phyloP scores from a whole-genome alignment of 2,888 invertebrate genomes.

The Dilophus febrilis region DNA sequence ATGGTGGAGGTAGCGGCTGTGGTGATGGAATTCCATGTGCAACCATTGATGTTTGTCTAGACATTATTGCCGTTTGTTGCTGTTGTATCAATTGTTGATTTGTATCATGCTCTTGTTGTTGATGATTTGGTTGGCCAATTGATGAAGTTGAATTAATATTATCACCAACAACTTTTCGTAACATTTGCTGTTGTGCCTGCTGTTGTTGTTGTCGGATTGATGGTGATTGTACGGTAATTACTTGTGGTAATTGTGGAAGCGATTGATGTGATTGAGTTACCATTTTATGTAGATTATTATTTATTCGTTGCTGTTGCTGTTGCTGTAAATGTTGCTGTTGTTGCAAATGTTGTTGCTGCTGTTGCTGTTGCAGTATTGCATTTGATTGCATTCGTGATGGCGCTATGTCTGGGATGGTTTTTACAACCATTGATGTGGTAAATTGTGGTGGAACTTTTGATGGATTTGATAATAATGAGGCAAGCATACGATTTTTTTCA shows the following conservation, averaged over 20 bases:
- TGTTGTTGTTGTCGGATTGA: slow-evolving; percentile 30
- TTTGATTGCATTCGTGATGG: slow-evolving; percentile 12
- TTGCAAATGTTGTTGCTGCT: slow-evolving; percentile 12
- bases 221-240: slow-evolving; percentile 12
- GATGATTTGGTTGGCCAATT: too few species aligned
- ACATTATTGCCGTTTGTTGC: slow-evolving; percentile 20
- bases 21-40: not conserved
- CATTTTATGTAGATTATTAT: slow-evolving; percentile 15
- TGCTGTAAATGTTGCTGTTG: slow-evolving; percentile 21
- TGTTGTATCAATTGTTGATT: slow-evolving; percentile 9
- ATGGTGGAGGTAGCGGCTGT: not conserved
- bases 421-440: slow-evolving; percentile 21
- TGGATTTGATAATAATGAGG: slow-evolving; percentile 60
- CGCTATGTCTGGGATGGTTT: slow-evolving; percentile 28
- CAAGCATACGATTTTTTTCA: slow-evolving; percentile 73
- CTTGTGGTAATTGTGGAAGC: slow-evolving; percentile 16
- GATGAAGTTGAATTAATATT: slow-evolving; percentile 7
- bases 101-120: slow-evolving; percentile 3
- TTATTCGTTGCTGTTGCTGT: slow-evolving; percentile 11
- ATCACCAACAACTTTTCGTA: slow-evolving; percentile 12
- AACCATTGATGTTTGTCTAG: not conserved
- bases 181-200: slow-evolving; percentile 2
- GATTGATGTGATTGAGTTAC: slow-evolving; percentile 28
- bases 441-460: slow-evolving; percentile 39
- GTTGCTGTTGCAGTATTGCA: slow-evolving; percentile 8